Evolutionary conservation across 2,797 vertebrate genomes (phyloP), one percentile per base, ranked within the genome.

Genomic region (Phoebastria nigripes): DNA sequence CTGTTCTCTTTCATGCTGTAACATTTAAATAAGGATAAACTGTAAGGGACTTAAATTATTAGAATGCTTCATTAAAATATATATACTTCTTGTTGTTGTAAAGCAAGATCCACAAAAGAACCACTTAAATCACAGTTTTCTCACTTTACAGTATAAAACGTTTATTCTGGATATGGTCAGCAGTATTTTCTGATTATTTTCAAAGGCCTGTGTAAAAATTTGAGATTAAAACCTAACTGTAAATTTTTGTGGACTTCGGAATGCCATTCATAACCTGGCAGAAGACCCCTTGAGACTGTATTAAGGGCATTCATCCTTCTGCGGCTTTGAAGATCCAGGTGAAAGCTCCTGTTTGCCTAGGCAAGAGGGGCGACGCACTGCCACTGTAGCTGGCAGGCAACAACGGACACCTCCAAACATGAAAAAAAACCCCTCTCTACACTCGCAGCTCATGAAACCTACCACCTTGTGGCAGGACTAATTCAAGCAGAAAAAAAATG

Each of bases 11-110:
- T 42, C 33, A 55, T 54, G 41, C 28, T 26, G 26, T 33, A 61
- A n/a, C 33, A 46, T 80, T 80, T 71, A 77, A 90, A 73, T 39
- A 46, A 33, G 65, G 46, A 81, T n/a, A 88, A 96, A 72, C 33
- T 47, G 12, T 54, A 87, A 59, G 4, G 10, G 21, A 54, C 7
- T 77, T 73, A 54, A 70, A 89, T 74, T 12, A 87, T 37, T 55
- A 65, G 39, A 69, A 78, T 54, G 19, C 21, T 77, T 91, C 17
- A 59, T 69, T 84, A 52, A 82, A 87, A 28, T n/a, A 80, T 3
- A 58, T 14, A 39, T 18, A 39, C 4, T 42, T 42, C 1, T 39
- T 71, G 0, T 52, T 56, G 26, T 7, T 72, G n/a, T 63, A 92
- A 85, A 80, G 56, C 13, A 70, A 85, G 52, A 76, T 17, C 25